Evolutionary conservation across 2,888 invertebrate species (phyloP), one percentile per base, ranked within the genome.

Genomic region (Spisula solida): DNA sequence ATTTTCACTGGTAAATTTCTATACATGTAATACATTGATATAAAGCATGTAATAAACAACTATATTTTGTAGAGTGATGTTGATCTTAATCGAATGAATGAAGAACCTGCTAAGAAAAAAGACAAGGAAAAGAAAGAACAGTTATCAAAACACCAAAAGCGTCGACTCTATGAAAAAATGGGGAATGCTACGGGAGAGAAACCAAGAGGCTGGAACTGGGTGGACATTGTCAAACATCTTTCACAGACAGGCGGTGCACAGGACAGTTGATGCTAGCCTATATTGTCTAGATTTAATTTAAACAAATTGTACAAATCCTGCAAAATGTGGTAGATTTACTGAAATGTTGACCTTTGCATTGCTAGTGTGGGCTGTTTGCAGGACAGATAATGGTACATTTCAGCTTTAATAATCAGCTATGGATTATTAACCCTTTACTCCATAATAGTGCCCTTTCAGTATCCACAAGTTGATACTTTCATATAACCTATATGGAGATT

Each of bases 141-240:
- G 87, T 96, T 99, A 93, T 98, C 98, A 12, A 99, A 99, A 97
- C 97, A 99, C 0, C 99, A 99, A 97, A 99, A 99, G 96, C 97
- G 99, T 18, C 97, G 98, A 89, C 98, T 98, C 95, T 98, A 98
- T 98, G 98, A 98, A 96, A 97, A 98, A 87, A 97, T 98, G 0
- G 98, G 98, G 96, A 92, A 92, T 80, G 93, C 94, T 12, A 98
- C 98, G 51, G 99, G 99, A 0, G 99, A 99, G 95, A 97, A 97
- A 92, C 98, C 98, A 0, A 97, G 99, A 48, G 99, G 99, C 0
- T 98, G 98, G 98, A 98, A 99, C 97, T 99, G 99, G 99, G 98
- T 99, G 16, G 99, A 99, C 96, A 98, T 99, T 91, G 98, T 99
- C n/a, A 99, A 98, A 96, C 99, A 99, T 97, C 97, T 99, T 88